Conservation (phyloP, 1,140 invertebrate species). For the Eueides isabella region DNA sequence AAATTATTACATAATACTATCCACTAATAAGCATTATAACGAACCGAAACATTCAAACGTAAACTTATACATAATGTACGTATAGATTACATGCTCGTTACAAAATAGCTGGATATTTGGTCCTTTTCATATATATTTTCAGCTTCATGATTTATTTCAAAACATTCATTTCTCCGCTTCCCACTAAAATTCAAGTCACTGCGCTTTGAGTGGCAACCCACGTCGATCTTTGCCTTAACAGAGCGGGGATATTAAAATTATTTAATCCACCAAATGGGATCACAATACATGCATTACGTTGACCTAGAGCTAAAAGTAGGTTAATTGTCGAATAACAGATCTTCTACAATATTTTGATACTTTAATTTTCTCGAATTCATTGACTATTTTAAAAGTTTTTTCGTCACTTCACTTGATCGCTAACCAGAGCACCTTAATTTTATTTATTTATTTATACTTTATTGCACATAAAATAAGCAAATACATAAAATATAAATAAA, state of each 20-base stretch:
- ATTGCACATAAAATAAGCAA: too few relatives aligned
- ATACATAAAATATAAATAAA: too few relatives aligned
- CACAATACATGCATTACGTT: too few relatives aligned
- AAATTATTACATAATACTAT: constrained; percentile 19
- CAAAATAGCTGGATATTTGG: constrained; percentile 12
- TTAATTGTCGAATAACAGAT: constrained; percentile 14
- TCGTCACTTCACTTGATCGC: constrained; percentile 20
- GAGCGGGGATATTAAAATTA: too few relatives aligned
- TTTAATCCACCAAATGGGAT: too few relatives aligned
- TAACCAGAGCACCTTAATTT: too few relatives aligned
- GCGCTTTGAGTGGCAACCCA: too few relatives aligned
- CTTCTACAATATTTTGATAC: constrained; percentile 21
- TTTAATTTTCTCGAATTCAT: constrained; percentile 27
- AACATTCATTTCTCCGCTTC: too few relatives aligned
- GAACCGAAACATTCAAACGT: constrained; percentile 16
- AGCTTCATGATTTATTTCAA: background rate
- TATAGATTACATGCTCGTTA: constrained; percentile 3
- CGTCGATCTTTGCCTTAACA: too few relatives aligned
- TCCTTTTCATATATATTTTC: constrained; percentile 7
- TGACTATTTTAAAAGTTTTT: constrained; percentile 27
- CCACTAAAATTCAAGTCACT: too few relatives aligned
- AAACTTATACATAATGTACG: constrained; percentile 7
- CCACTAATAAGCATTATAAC: constrained; percentile 26
- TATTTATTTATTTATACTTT: too few relatives aligned
- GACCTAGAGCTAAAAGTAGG: background rate